These are phyloP conservation scores for Hyppa rectilinea DNA, from an alignment of 2,888 invertebrate genomes.

Conservation along the genomic window DNA sequence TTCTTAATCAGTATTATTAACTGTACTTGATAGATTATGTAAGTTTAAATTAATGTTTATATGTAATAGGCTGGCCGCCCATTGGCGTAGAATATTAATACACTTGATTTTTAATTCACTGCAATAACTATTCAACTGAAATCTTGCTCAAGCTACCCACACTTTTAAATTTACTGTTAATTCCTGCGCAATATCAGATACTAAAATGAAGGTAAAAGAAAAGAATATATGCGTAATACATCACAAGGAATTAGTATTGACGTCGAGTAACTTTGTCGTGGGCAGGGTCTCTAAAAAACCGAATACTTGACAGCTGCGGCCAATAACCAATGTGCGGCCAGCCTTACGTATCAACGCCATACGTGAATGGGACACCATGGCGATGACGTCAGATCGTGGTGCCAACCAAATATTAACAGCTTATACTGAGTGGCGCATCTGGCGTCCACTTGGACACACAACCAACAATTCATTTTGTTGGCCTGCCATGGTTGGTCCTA, in stretches of 20 bases:
- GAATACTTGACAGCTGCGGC: not conserved
- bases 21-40: not conserved
- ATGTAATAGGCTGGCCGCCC: not conserved
- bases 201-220: not conserved
- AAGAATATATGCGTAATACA: too few species aligned
- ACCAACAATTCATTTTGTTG: too few species aligned
- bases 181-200: not conserved
- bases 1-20: not conserved
- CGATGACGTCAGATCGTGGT: too few species aligned
- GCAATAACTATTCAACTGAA: not conserved
- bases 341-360: not conserved
- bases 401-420: too few species aligned
- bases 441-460: too few species aligned
- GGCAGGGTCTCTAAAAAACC: not conserved
- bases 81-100: not conserved
- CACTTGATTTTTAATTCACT: not conserved
- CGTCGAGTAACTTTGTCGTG: not conserved
- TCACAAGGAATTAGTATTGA: not conserved
- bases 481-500: too few species aligned
- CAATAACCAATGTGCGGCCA: not conserved
- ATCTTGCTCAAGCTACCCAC: too few species aligned
- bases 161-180: too few species aligned
- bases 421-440: too few species aligned
- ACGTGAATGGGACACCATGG: not conserved
- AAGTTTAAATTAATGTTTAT: not conserved